phyloP scores from a whole-genome alignment of 2,797 vertebrate genomes.

The Okamejei kenojei region DNA sequence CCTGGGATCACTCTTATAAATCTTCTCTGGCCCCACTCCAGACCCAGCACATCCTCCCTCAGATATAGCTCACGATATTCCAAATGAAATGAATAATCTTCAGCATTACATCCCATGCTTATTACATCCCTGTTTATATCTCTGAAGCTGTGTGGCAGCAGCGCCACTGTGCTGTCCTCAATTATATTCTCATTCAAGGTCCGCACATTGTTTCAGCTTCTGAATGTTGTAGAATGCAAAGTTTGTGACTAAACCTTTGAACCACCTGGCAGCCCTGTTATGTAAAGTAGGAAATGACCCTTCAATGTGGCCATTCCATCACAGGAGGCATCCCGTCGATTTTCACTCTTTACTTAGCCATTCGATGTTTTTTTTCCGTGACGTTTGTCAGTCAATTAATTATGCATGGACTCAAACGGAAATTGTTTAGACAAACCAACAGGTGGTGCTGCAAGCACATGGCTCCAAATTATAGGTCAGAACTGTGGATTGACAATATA shows the following conservation, averaged over 20 bases:
- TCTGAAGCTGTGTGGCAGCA: no score
- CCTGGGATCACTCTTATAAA: no score
- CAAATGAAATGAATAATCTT: no score
- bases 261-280: background rate
- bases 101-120: no score
- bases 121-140: no score
- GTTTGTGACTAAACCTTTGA: background rate
- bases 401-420: background rate
- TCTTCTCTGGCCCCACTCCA: no score
- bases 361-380: background rate
- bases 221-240: background rate
- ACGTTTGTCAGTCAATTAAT: background rate
- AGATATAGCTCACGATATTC: no score
- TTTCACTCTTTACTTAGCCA: background rate
- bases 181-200: background rate
- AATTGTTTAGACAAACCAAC: background rate
- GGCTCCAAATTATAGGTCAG: background rate
- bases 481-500: background rate
- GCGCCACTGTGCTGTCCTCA: no score
- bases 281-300: background rate
- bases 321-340: background rate
- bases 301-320: no score
- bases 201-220: background rate
- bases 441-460: constrained; percentile 11
- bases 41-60: no score